Evolutionary conservation across 37 sponge, comb jelly and placozoan genomes (phyloP).

Genomic region (Beroe forskalii): DNA sequence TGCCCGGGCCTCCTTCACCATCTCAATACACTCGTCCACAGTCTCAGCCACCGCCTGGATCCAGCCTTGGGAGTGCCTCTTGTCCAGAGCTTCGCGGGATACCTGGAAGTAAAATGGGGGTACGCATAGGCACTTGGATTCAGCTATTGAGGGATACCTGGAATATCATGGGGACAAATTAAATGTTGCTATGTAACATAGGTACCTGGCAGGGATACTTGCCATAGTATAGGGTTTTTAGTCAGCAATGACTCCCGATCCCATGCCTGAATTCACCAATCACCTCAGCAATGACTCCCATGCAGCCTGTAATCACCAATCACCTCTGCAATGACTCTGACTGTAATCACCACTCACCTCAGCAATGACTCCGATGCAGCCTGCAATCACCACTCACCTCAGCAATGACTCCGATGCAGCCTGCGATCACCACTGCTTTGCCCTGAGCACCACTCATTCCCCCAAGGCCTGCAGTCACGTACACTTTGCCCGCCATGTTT

Average conservation of each 20-base stretch:
- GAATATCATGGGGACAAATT: too few relatives aligned
- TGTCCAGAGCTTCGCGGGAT: slow-evolving; percentile 71
- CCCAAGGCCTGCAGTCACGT: slow-evolving; percentile 91
- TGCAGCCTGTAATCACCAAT: slow-evolving; percentile 88
- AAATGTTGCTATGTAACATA: too few relatives aligned
- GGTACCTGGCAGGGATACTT: too few relatives aligned
- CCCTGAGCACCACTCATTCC: slow-evolving; percentile 99
- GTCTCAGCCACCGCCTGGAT: slow-evolving; percentile 24
- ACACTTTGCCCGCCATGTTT: slow-evolving; percentile 86
- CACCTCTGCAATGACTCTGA: too few relatives aligned
- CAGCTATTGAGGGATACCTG: too few relatives aligned
- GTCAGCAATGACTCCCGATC: too few relatives aligned
- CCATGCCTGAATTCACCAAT: too few relatives aligned
- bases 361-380: slow-evolving; percentile 96
- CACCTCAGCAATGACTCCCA: slow-evolving; percentile 99
- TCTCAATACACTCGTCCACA: slow-evolving; percentile 43
- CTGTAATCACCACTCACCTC: too few relatives aligned
- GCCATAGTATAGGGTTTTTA: too few relatives aligned
- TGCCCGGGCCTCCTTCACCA: slow-evolving; percentile 1
- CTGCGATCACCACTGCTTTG: slow-evolving; percentile 89
- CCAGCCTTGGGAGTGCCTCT: slow-evolving; percentile 76
- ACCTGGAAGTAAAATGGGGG: too few relatives aligned
- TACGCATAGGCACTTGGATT: not conserved
- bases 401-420: slow-evolving; percentile 96
- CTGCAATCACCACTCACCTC: slow-evolving; percentile 93